Conservation (phyloP, 2,113 vertebrate genomes). For the Puntigrus tetrazona region DNA sequence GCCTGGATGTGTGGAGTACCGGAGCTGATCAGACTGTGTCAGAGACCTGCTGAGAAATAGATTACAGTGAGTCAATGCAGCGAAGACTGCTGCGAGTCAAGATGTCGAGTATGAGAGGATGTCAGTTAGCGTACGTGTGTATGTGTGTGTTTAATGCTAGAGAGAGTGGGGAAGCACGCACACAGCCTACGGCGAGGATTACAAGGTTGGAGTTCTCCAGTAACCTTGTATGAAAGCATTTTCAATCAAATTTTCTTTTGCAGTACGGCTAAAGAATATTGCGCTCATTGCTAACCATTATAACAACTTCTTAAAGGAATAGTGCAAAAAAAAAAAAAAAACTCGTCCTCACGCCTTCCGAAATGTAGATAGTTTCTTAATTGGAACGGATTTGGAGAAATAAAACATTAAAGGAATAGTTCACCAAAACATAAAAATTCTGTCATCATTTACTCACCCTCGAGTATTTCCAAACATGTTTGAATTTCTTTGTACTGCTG, state of each 20-base stretch:
- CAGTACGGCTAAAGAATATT: not conserved
- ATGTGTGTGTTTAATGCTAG: constrained; percentile 15
- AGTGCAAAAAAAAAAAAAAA: not conserved
- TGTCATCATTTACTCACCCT: no score
- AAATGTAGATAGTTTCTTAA: not conserved
- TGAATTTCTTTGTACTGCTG: no score
- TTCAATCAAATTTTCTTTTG: constrained; percentile 13
- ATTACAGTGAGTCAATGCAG: constrained; percentile 36
- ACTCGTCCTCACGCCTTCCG: not conserved
- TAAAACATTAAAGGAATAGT: not conserved
- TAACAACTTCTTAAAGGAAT: not conserved
- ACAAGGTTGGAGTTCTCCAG: constrained; percentile 28
- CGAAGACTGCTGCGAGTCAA: constrained; percentile 2
- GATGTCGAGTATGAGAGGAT: constrained; percentile 31
- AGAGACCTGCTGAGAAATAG: constrained; percentile 45
- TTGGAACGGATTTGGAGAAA: not conserved
- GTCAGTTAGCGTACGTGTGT: constrained; percentile 2
- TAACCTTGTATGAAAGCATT: constrained; percentile 30
- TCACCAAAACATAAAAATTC: no score
- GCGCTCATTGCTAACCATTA: not conserved
- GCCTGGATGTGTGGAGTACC: constrained; percentile 23
- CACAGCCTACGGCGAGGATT: constrained; percentile 31
- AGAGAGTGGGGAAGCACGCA: not conserved
- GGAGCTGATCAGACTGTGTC: constrained; percentile 41
- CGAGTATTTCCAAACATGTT: no score